These are phyloP conservation scores for Plectropomus leopardus DNA, from an alignment of 2,113 vertebrate species.

Conservation along the genomic window DNA sequence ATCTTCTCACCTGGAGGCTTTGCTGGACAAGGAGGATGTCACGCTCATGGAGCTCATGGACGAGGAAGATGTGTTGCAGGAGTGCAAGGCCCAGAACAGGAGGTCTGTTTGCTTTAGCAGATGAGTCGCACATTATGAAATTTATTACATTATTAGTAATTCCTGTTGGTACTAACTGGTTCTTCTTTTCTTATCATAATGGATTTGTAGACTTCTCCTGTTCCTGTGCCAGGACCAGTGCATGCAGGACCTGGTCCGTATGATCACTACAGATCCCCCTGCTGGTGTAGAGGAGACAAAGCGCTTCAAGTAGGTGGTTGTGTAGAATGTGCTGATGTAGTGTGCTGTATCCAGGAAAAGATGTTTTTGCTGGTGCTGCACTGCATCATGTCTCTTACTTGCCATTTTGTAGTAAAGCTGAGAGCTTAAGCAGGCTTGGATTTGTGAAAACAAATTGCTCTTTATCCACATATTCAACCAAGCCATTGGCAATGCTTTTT, in stretches of 20 bases:
- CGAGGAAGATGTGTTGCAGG: slow-evolving; percentile 96
- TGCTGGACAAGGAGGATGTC: slow-evolving; percentile 95
- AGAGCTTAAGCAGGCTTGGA: neutral
- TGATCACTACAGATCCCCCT: slow-evolving; percentile 94
- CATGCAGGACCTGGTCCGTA: slow-evolving; percentile 93
- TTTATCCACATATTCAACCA: neutral
- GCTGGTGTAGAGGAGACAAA: slow-evolving; percentile 94
- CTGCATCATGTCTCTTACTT: neutral
- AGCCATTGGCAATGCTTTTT: neutral
- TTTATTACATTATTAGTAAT: neutral
- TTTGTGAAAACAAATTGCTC: neutral
- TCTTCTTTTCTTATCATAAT: slow-evolving; percentile 22
- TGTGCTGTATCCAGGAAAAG: slow-evolving; percentile 21
- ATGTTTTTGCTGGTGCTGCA: slow-evolving; percentile 33
- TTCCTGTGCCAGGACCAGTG: slow-evolving; percentile 93
- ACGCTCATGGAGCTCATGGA: slow-evolving; percentile 94
- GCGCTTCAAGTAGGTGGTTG: slow-evolving; percentile 93
- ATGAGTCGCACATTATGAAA: neutral
- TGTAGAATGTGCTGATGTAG: slow-evolving; percentile 48
- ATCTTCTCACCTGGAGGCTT: slow-evolving; percentile 94
- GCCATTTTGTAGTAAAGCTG: slow-evolving; percentile 26
- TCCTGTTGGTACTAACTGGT: slow-evolving; percentile 12
- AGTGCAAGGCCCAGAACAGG: slow-evolving; percentile 98
- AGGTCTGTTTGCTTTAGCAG: slow-evolving; percentile 63
- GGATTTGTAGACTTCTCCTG: slow-evolving; percentile 87